These are phyloP conservation scores for Hippocampus mohnikei DNA, from an alignment of 2,113 vertebrate species.

Conservation along the genomic window DNA sequence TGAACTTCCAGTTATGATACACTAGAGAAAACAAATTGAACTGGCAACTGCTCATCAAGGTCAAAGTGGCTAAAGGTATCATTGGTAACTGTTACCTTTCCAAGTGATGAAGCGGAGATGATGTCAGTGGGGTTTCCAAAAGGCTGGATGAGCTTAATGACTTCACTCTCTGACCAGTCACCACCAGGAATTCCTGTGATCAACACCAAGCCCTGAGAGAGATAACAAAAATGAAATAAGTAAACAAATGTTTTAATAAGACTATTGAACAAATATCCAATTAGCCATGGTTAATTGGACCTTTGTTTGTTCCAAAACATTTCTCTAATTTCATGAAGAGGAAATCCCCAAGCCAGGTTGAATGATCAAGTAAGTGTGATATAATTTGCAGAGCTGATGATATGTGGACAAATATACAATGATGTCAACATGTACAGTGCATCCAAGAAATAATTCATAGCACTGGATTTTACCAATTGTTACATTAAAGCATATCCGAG, in stretches of 20 bases:
- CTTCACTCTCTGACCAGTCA: conserved; percentile 47
- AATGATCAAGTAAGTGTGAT: background rate
- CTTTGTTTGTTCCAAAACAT: background rate
- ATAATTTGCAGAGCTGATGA: background rate
- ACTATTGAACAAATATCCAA: background rate
- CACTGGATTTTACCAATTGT: too few relatives aligned
- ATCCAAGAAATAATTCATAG: background rate
- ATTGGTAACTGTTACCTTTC: conserved; percentile 48
- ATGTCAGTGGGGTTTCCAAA: conserved; percentile 51
- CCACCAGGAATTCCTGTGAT: conserved; percentile 56
- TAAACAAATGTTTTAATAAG: background rate
- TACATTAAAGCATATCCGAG: too few relatives aligned
- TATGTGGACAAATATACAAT: background rate
- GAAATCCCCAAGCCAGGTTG: background rate
- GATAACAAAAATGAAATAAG: background rate
- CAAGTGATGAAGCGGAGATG: conserved; percentile 35
- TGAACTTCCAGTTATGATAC: background rate
- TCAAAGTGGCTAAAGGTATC: too few relatives aligned
- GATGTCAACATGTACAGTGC: background rate
- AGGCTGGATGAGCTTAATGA: conserved; percentile 44
- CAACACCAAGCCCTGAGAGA: conserved; percentile 46
- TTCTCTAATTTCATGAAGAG: background rate
- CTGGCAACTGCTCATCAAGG: background rate
- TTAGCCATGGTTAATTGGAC: background rate
- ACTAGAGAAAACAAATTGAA: background rate